Conservation (phyloP, 2,113 vertebrate species). For the Seriola dumerili region DNA sequence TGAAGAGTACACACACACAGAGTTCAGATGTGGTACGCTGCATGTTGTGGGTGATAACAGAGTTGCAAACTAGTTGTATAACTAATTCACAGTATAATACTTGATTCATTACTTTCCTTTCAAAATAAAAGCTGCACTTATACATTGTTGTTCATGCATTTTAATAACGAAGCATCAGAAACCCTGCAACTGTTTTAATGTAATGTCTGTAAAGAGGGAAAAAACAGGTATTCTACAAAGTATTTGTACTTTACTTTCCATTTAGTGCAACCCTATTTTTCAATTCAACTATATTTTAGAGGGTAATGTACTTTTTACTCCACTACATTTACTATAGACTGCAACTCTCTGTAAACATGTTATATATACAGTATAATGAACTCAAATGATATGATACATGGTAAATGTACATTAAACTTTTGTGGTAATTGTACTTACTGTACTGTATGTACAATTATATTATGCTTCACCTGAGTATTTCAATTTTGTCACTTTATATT, state of each 20-base stretch:
- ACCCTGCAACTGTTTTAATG: background rate
- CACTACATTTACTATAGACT: too few species aligned
- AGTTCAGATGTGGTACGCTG: slow-evolving; percentile 45
- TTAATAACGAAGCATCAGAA: too few species aligned
- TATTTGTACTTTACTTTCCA: background rate
- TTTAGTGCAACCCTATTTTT: background rate
- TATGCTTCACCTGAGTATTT: too few species aligned
- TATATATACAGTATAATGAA: too few species aligned
- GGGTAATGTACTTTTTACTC: background rate
- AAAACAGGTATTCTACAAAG: background rate
- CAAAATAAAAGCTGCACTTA: slow-evolving; percentile 2
- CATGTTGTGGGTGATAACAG: slow-evolving; percentile 5
- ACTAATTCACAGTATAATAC: background rate
- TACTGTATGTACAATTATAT: too few species aligned
- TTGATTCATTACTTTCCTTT: background rate
- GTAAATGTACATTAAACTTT: too few species aligned
- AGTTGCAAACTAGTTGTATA: background rate
- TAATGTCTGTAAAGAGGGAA: background rate
- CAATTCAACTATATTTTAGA: background rate
- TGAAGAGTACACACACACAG: slow-evolving; percentile 38
- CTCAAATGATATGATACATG: background rate
- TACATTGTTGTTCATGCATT: background rate
- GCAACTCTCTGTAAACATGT: too few species aligned
- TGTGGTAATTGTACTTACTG: too few species aligned
- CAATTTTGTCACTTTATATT: too few species aligned